A percentile compares a stretch with the other conserved stretches of the same genome.
These are phyloP conservation scores for Agriopis marginaria DNA, from an alignment of 2,888 invertebrate genomes.

Conservation along the genomic window DNA sequence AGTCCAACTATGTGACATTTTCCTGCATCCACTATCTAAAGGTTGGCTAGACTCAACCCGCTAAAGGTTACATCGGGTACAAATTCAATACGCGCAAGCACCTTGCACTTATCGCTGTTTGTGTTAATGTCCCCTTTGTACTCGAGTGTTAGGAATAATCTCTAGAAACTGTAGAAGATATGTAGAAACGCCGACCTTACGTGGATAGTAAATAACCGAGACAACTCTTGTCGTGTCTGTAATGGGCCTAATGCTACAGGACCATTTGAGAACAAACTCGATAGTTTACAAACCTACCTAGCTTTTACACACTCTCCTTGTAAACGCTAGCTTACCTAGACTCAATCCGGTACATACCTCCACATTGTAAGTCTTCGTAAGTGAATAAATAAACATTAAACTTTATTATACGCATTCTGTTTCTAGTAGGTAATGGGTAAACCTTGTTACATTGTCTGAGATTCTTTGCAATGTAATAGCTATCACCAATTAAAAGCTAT, in stretches of 20 bases:
- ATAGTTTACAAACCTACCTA: slow-evolving; percentile 13
- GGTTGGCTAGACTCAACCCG: slow-evolving; percentile 75
- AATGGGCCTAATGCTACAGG: slow-evolving; percentile 18
- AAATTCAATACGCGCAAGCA: slow-evolving; percentile 74
- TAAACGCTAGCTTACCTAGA: slow-evolving; percentile 8
- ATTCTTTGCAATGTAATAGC: slow-evolving; percentile 60
- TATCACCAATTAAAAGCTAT: slow-evolving; percentile 64
- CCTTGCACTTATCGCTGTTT: slow-evolving; percentile 44
- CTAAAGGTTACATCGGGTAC: slow-evolving; percentile 75
- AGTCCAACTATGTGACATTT: slow-evolving; percentile 86
- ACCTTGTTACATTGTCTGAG: slow-evolving; percentile 76
- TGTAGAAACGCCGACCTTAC: slow-evolving; percentile 26
- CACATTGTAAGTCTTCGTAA: slow-evolving; percentile 24
- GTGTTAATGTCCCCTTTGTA: slow-evolving; percentile 45
- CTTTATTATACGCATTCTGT: slow-evolving; percentile 71
- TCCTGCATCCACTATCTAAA: slow-evolving; percentile 81
- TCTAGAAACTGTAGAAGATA: slow-evolving; percentile 12
- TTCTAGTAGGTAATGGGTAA: slow-evolving; percentile 83
- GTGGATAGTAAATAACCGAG: slow-evolving; percentile 19
- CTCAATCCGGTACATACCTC: slow-evolving; percentile 4
- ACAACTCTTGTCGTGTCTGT: slow-evolving; percentile 18
- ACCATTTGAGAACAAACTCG: slow-evolving; percentile 15
- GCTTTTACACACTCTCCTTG: slow-evolving; percentile 20
- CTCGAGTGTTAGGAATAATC: slow-evolving; percentile 30
- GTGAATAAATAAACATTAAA: slow-evolving; percentile 76